Conservation (phyloP, 2,888 invertebrate genomes). For the Sylvicola cinctus region DNA sequence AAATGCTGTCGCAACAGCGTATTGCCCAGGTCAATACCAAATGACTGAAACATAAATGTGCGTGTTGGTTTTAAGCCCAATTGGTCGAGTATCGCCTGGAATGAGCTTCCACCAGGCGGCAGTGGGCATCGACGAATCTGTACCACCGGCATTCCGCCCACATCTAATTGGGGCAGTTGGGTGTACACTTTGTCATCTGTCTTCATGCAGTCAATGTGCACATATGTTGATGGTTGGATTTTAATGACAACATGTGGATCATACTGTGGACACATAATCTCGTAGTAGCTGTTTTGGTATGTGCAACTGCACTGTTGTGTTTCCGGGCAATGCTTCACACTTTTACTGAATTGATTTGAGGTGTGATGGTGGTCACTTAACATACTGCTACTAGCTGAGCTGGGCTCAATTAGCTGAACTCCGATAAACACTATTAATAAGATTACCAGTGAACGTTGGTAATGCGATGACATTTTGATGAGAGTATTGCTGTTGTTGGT, state of each 20-base stretch:
- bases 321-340: slow-evolving; percentile 5
- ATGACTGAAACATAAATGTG: slow-evolving; percentile 32
- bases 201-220: slow-evolving; percentile 20
- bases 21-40: slow-evolving; percentile 26
- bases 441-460: too few relatives aligned
- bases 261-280: slow-evolving; percentile 18
- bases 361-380: neutral
- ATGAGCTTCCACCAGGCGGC: slow-evolving; percentile 25
- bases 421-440: too few relatives aligned
- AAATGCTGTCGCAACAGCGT: slow-evolving; percentile 36
- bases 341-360: slow-evolving; percentile 2
- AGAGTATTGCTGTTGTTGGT: too few relatives aligned
- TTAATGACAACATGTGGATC: slow-evolving; percentile 18
- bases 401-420: too few relatives aligned
- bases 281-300: slow-evolving; percentile 16
- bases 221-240: slow-evolving; percentile 15
- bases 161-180: slow-evolving; percentile 16
- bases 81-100: slow-evolving; percentile 20
- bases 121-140: slow-evolving; percentile 22
- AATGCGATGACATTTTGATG: too few relatives aligned
- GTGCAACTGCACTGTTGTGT: slow-evolving; percentile 17
- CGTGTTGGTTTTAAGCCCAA: slow-evolving; percentile 18
- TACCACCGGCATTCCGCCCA: slow-evolving; percentile 15
- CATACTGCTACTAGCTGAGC: neutral
- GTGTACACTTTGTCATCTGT: slow-evolving; percentile 16